A percentile compares a stretch with the other conserved stretches of the same genome.
Evolutionary conservation across 2,113 vertebrate species (phyloP).

Genomic region (Brienomyrus brachyistius): DNA sequence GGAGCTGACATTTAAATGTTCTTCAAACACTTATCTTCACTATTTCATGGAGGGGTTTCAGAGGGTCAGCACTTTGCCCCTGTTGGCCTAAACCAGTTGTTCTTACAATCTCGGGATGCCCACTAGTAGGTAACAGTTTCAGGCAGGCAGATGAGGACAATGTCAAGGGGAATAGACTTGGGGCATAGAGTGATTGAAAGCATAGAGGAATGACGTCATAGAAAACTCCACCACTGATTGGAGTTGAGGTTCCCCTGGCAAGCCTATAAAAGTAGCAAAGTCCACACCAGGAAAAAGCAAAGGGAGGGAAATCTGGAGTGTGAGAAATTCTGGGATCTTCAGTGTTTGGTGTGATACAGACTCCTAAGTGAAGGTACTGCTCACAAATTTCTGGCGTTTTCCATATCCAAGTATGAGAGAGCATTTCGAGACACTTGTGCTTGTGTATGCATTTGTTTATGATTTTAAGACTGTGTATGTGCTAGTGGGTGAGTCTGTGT

Average conservation of each 20-base stretch:
- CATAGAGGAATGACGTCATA: conserved; percentile 32
- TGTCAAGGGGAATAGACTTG: conserved; percentile 19
- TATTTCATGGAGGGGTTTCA: neutral
- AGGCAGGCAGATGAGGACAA: conserved; percentile 22
- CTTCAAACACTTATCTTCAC: conserved; percentile 19
- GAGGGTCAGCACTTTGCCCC: neutral
- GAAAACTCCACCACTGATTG: conserved; percentile 33
- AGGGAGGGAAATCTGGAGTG: conserved; percentile 36
- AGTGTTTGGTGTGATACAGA: conserved; percentile 23
- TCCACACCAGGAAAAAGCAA: conserved; percentile 42
- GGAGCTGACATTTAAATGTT: conserved; percentile 19
- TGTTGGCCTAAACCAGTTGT: conserved; percentile 11
- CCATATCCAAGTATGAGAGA: neutral
- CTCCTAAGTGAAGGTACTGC: conserved; percentile 30
- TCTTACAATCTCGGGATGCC: conserved; percentile 12
- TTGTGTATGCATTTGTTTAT: conserved; percentile 8
- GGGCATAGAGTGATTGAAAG: conserved; percentile 40
- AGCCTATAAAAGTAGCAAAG: conserved; percentile 44
- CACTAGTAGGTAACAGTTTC: conserved; percentile 34
- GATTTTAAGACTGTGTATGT: conserved; percentile 11
- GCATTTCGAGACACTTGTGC: neutral
- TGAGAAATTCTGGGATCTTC: conserved; percentile 41
- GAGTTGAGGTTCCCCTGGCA: conserved; percentile 38
- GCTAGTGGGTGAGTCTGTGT: neutral
- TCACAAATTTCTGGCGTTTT: neutral